These are phyloP conservation scores for Helicolenus hilgendorfi DNA, from an alignment of 2,797 vertebrate species.

Conservation along the genomic window DNA sequence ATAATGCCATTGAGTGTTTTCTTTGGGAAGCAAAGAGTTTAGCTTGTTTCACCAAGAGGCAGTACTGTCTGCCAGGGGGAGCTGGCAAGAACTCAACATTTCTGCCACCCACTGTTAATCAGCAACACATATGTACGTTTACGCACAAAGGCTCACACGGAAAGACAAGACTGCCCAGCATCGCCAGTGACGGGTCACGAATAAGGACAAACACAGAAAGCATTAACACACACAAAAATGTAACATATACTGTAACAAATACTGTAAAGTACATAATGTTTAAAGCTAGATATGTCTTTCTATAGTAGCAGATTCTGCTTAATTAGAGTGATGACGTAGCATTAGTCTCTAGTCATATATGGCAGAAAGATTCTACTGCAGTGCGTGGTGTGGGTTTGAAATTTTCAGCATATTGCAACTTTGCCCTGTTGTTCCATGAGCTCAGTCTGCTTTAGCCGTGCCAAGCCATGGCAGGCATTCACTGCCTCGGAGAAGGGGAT, in stretches of 20 bases:
- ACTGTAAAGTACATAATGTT: not conserved
- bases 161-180: slow-evolving; percentile 23
- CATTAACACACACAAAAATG: not conserved
- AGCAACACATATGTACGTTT: slow-evolving; percentile 62
- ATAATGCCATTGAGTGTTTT: slow-evolving; percentile 71
- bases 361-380: not conserved
- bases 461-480: not conserved
- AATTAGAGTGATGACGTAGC: not conserved
- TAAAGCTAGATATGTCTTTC: not conserved
- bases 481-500: not conserved
- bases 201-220: not conserved
- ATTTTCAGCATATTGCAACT: not conserved
- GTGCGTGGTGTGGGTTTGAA: not conserved
- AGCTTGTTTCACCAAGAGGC: slow-evolving; percentile 55
- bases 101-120: slow-evolving; percentile 62
- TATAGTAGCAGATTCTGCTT: not conserved
- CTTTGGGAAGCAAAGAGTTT: slow-evolving; percentile 59
- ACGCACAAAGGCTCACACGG: slow-evolving; percentile 46
- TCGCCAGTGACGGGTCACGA: not conserved
- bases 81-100: slow-evolving; percentile 63
- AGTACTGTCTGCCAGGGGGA: slow-evolving; percentile 68
- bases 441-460: not conserved
- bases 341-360: not conserved
- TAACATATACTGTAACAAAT: not conserved
- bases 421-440: not conserved